Base-by-base conservation (phyloP, 2,888 invertebrate genomes). In the Dynastes hyllus region DNA sequence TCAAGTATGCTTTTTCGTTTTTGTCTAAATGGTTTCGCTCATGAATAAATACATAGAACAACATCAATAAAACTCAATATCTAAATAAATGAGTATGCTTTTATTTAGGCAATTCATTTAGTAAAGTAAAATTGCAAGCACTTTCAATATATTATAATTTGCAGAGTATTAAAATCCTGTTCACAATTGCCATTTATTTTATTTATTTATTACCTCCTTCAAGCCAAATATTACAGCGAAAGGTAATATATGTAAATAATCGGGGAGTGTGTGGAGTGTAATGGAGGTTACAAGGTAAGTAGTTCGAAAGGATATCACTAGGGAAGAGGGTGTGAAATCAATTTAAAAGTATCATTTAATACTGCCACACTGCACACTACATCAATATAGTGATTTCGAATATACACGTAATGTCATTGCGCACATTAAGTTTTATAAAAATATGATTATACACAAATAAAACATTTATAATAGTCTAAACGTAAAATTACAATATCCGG, bases 21-120 rank as follows among this genome's bases (percentile, higher is more conserved):
- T 22, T 22, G 22, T 22, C 22, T 22, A 22, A 22, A 22, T 22
- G 22, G 22, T 22, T 22, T 22, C 22, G 22, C 22, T 22, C 22
- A 22, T 22, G 22, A 22, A 22, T 22, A 22, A 22, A 22, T 22
- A 22, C 22, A 22, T 22, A 22, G 22, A 22, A 22, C 22, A 22
- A 22, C 22, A 22, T 22, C 2, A 77, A 79, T 40, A 69, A 78
- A 81, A 80, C 78, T 79, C 61, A 32, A 27, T 58, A 53, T 55
- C 65, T 81, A 82, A 84, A 84, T 83, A 84, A 85, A 85, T 84
- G 85, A 84, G 82, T 85, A 85, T 85, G 84, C 84, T 83, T 83
- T 84, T 84, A 84, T 85, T 84, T 84, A 83, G 84, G 83, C 84
- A 84, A 83, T 84, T 83, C 82, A 83, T 83, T 81, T 84, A 83